A percentile compares a stretch with the other conserved stretches of the same genome.
phyloP scores from a whole-genome alignment of 1,140 invertebrate genomes.

The Aphelinus certus region DNA sequence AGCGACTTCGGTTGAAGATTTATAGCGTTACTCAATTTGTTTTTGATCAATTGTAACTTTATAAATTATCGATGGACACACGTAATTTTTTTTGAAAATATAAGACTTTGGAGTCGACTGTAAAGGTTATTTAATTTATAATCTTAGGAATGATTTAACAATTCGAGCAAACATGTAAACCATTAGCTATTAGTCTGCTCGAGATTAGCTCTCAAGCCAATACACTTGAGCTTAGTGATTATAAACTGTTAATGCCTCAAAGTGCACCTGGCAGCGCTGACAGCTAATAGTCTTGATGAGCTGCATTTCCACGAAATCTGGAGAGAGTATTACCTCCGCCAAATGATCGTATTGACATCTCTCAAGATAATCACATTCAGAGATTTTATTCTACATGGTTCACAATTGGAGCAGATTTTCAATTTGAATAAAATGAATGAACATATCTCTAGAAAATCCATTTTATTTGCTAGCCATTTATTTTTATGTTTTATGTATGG shows the following conservation, averaged over 20 bases:
- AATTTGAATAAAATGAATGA: background rate
- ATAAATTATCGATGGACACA: too few relatives aligned
- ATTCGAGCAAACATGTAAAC: background rate
- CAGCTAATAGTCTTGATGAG: slow-evolving; percentile 27
- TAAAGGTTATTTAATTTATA: too few relatives aligned
- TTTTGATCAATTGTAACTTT: too few relatives aligned
- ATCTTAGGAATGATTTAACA: too few relatives aligned
- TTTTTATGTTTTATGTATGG: too few relatives aligned
- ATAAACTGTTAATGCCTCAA: slow-evolving; percentile 32
- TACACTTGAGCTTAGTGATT: slow-evolving; percentile 25
- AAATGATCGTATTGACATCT: background rate
- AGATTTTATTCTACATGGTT: background rate
- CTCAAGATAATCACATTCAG: slow-evolving; percentile 13
- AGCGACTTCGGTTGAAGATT: too few relatives aligned
- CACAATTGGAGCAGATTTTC: background rate
- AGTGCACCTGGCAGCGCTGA: slow-evolving; percentile 9
- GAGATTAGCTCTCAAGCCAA: slow-evolving; percentile 25
- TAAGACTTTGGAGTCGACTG: too few relatives aligned
- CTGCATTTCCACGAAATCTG: slow-evolving; percentile 17
- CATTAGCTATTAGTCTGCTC: slow-evolving; percentile 19
- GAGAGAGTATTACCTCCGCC: slow-evolving; percentile 3
- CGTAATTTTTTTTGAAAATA: too few relatives aligned
- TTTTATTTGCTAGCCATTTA: background rate
- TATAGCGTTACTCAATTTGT: too few relatives aligned
- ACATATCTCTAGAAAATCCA: background rate